Evolutionary conservation across 2,888 invertebrate genomes (phyloP), one percentile per base, ranked within the genome.

Genomic region (Xanthia togata): DNA sequence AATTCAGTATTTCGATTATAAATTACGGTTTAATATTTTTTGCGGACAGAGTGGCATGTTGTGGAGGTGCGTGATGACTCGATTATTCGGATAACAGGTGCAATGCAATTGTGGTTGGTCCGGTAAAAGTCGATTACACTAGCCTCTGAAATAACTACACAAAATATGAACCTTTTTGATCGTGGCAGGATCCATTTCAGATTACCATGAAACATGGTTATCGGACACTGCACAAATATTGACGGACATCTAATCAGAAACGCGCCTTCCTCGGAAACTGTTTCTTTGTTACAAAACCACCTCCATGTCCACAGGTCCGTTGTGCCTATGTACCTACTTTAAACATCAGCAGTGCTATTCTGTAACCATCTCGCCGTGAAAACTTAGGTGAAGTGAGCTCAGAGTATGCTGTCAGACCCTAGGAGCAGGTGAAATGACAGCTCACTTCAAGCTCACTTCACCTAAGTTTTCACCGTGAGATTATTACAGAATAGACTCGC

Each of bases 1-100:
- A 84, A 84, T 87, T 87, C 67, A 50, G 81, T 82, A 82, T 84
- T 85, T 86, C 75, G 82, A 86, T 88, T 89, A 86, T 84, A 84
- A 85, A 83, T 87, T 85, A 83, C 88, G 88, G 86, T 88, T 81
- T 60, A 63, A 35, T 79, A 62, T 71, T 89, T 88, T 88, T 82
- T 84, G 70, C 41, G 26, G 20, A 4, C 31, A 35, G 62, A 53
- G 38, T 79, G 74, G 80, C 77, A 73, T 79, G 70, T 82, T 73
- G 55, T 60, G 63, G 78, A 77, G 73, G 78, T 73, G 84, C 70
- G 72, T 73, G 79, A 83, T 83, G 60, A 71, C 69, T 83, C 62
- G 67, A 31, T 76, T 62, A 50, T 79, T 69, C 14, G 20, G n/a
- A 14, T 59, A 78, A 73, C 79, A 77, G 68, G 69, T 82, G 85